Evolutionary conservation across 2,113 vertebrate species (phyloP).

Genomic region (Argyrosomus japonicus): DNA sequence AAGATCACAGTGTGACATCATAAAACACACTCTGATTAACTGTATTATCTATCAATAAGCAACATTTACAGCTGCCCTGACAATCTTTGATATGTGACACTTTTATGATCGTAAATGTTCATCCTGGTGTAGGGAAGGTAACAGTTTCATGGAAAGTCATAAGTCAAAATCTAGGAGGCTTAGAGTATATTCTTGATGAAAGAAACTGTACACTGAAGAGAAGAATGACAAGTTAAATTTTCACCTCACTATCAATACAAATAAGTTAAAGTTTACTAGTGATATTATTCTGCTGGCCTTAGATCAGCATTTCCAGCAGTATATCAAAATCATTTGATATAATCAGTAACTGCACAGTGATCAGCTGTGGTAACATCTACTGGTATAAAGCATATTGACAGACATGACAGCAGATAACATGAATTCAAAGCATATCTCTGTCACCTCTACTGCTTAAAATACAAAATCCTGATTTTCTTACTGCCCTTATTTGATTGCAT

Average conservation of each 20-base stretch:
- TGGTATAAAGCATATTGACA: neutral
- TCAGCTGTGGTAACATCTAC: neutral
- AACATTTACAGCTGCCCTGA: neutral
- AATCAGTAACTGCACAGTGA: neutral
- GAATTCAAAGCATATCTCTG: neutral
- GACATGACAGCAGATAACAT: neutral
- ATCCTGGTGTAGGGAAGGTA: neutral
- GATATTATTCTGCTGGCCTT: neutral
- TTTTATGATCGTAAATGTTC: neutral
- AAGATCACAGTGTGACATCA: neutral
- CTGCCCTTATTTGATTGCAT: slow-evolving; percentile 1
- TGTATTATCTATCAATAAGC: neutral
- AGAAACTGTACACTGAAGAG: neutral
- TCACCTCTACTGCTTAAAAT: neutral
- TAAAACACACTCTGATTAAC: neutral
- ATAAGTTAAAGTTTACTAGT: neutral
- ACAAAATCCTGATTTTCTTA: neutral
- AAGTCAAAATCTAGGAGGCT: neutral
- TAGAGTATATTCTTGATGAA: neutral
- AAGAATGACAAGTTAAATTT: neutral
- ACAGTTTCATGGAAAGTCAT: neutral
- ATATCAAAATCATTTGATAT: neutral
- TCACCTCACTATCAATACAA: neutral
- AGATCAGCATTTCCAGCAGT: neutral
- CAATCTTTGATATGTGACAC: neutral